Evolutionary conservation across 2,888 invertebrate species (phyloP), one percentile per base, ranked within the genome.

Genomic region (Eupithecia centaureata): DNA sequence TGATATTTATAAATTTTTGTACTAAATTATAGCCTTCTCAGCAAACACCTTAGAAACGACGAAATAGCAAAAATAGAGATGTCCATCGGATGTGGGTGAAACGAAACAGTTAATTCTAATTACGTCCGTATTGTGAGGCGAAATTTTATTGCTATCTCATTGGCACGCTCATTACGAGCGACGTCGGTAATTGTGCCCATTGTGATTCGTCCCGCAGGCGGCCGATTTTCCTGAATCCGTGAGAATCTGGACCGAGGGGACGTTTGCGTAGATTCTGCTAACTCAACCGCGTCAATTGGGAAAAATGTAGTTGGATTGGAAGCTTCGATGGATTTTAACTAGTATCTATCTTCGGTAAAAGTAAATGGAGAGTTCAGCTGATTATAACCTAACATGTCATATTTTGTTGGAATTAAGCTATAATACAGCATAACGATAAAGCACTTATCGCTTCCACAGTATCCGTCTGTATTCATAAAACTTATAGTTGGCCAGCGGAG

Each of bases 81-180:
- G 81, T 82, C 81, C 81, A 84, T 88, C 85, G 86, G 87, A 87
- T 89, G 92, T 92, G 88, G 91, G 91, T 79, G 89, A 85, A 86
- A 87, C 82, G 90, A 90, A 88, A 92, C 89, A 90, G 92, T 92
- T 92, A 91, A 92, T 93, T 91, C 89, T 92, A 93, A 93, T 92
- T 91, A 92, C 85, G 84, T 80, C 80, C 79, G 87, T 88, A 92
- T 92, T 93, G 92, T 92, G 85, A 81, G 85, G 82, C 87, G 83
- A 88, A 89, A 89, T 91, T 92, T 92, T 92, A 92, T 92, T 86
- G 91, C 91, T 87, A 90, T 91, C 92, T 91, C 92, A 92, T 92
- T 91, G 90, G 86, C 83, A 79, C 83, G 82, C 86, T 92, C 88
- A 91, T 92, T 91, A 91, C 83, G 80, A 65, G 32, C 72, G 72